Conservation (phyloP, 2,797 vertebrate species). For the Mus spretus region DNA sequence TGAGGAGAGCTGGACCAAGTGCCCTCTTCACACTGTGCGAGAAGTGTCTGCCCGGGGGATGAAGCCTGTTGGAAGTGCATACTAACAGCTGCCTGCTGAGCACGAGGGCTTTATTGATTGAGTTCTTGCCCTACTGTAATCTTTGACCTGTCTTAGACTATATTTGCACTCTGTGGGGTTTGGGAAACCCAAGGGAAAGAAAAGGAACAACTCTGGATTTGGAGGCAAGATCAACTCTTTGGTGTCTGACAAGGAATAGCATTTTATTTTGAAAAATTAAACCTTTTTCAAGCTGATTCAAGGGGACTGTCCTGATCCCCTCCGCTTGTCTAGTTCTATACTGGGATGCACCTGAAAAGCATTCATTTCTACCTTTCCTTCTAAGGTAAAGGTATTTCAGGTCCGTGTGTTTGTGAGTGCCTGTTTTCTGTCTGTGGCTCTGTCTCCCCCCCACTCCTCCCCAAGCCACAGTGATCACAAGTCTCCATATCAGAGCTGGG, state of each 20-base stretch:
- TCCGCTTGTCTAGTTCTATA: background rate
- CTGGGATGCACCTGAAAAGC: background rate
- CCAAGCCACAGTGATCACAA: background rate
- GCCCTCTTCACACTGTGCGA: background rate
- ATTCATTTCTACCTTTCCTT: background rate
- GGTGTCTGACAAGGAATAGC: background rate
- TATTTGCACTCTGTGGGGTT: conserved; percentile 25
- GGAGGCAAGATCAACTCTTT: background rate
- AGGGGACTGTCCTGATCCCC: background rate
- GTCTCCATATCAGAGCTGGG: background rate
- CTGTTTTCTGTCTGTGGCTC: background rate
- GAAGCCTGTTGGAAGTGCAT: background rate
- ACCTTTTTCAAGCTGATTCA: conserved; percentile 57
- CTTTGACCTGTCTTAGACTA: background rate
- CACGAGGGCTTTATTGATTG: background rate
- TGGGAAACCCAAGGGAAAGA: background rate
- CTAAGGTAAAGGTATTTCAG: background rate
- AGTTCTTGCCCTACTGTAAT: background rate
- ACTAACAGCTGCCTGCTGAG: conserved; percentile 58
- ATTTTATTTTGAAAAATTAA: conserved; percentile 20
- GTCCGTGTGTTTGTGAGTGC: background rate
- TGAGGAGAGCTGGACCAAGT: background rate
- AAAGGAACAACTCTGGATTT: background rate
- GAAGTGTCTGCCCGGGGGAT: background rate
- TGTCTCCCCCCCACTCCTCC: no score